phyloP scores from a whole-genome alignment of 2,888 invertebrate genomes.

The Thereva unica region DNA sequence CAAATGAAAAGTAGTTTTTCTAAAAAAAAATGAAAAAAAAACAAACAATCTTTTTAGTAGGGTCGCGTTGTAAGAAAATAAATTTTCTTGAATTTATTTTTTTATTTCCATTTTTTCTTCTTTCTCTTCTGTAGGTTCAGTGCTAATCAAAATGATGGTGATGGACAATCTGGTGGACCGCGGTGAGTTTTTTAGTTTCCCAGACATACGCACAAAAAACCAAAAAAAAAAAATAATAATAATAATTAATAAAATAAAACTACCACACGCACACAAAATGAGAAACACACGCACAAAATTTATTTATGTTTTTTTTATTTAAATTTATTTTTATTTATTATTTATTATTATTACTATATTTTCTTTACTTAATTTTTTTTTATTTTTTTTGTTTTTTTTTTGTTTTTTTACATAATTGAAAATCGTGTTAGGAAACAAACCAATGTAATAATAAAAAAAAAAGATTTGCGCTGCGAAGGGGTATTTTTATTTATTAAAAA shows the following conservation, averaged over 20 bases:
- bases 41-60: not conserved
- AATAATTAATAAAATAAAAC: conserved; percentile 1
- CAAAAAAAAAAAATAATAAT: not conserved
- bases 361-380: no score
- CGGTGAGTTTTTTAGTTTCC: conserved; percentile 51
- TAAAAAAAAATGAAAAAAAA: conserved; percentile 19
- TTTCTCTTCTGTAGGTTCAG: conserved; percentile 56
- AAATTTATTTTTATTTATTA: no score
- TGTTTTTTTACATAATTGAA: no score
- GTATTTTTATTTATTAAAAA: not conserved
- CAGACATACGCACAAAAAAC: conserved; percentile 7
- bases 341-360: no score
- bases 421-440: no score
- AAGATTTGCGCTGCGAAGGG: no score
- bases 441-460: no score
- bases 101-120: conserved; percentile 49
- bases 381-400: no score
- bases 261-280: not conserved
- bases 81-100: conserved; percentile 42
- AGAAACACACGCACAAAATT: not conserved
- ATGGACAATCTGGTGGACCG: conserved; percentile 50
- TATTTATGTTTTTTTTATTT: no score
- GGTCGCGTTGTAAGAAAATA: conserved; percentile 14
- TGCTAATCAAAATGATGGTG: conserved; percentile 56
- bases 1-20: conserved; percentile 7